Conservation (phyloP, 2,113 vertebrate genomes). For the Phrynocephalus versicolor region DNA sequence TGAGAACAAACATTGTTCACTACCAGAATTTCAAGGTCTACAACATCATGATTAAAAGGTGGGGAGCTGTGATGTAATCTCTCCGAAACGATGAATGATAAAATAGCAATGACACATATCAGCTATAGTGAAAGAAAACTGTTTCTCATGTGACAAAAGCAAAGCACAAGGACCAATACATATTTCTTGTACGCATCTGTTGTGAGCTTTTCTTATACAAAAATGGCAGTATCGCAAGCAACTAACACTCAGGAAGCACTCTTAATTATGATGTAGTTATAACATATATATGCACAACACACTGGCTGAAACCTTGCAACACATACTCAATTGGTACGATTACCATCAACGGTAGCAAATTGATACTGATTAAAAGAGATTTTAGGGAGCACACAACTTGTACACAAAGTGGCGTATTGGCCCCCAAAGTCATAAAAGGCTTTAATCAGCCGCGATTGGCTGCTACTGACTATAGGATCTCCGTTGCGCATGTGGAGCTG, state of each 20-base stretch:
- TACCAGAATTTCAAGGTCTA: slow-evolving; percentile 20
- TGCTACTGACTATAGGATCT: too few relatives aligned
- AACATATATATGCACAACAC: neutral
- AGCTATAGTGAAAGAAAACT: neutral
- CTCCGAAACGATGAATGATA: neutral
- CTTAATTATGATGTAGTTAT: neutral
- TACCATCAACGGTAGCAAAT: too few relatives aligned
- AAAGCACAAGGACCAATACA: neutral
- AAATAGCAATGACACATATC: neutral
- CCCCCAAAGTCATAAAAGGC: too few relatives aligned
- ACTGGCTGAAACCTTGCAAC: neutral
- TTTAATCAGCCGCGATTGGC: too few relatives aligned
- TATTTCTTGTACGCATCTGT: neutral
- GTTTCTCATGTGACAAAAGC: neutral
- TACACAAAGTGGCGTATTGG: too few relatives aligned
- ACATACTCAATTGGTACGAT: too few relatives aligned
- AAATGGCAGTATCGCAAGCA: neutral
- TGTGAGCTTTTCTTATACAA: neutral
- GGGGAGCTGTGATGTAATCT: neutral
- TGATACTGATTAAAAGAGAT: too few relatives aligned
- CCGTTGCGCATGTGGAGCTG: too few relatives aligned
- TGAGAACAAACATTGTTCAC: neutral
- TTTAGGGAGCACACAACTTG: too few relatives aligned
- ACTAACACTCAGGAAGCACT: neutral
- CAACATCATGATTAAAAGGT: neutral